Conservation (phyloP, 2,888 invertebrate genomes). For the Fragum fragum region DNA sequence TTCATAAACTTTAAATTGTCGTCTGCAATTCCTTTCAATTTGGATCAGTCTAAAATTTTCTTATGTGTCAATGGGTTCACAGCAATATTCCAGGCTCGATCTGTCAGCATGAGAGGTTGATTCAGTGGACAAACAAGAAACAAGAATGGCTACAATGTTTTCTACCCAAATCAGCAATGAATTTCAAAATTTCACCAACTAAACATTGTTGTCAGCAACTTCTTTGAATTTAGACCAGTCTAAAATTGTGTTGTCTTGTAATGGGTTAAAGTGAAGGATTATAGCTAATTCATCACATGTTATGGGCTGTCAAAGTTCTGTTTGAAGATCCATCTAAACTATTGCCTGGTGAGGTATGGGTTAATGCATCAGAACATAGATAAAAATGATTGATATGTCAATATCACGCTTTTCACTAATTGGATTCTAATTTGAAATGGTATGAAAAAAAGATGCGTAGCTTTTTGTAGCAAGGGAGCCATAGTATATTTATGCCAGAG, state of each 20-base stretch:
- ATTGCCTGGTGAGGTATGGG: neutral
- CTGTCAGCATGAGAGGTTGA: no score
- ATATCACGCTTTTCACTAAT: neutral
- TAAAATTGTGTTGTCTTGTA: neutral
- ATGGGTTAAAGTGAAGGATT: neutral
- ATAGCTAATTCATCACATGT: neutral
- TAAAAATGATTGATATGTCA: neutral
- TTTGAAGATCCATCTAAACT: neutral
- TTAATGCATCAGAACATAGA: neutral
- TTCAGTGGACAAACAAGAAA: no score
- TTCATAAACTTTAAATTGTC: no score
- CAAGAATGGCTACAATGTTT: neutral
- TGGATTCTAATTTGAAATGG: neutral
- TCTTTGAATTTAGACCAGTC: neutral
- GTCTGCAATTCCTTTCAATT: no score
- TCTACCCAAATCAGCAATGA: neutral
- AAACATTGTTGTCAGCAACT: neutral
- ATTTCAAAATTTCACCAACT: neutral
- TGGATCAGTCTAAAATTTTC: no score
- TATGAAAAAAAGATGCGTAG: neutral
- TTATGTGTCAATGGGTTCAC: no score
- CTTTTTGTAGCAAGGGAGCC: no score
- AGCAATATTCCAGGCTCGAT: no score
- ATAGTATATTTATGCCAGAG: no score
- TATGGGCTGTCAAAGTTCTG: neutral